A percentile compares a stretch with the other conserved stretches of the same genome.
Evolutionary conservation across 2,113 vertebrate genomes (phyloP).

Genomic region (Lampris incognitus): DNA sequence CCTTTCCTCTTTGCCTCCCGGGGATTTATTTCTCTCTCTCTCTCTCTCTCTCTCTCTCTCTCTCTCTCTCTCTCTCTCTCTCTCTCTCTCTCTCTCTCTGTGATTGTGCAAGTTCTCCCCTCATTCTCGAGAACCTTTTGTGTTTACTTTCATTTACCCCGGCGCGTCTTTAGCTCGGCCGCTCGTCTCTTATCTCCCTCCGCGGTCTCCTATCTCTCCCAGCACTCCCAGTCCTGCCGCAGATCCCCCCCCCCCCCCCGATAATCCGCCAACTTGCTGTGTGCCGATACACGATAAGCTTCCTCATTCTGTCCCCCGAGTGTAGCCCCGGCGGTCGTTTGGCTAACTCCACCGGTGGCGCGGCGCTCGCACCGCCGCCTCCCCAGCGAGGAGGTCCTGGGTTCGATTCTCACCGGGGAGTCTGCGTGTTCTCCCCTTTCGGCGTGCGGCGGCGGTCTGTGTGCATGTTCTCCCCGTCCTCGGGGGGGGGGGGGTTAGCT

Average conservation of each 20-base stretch:
- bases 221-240: constrained; percentile 60
- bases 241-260: constrained; percentile 59
- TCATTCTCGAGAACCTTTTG: constrained; percentile 15
- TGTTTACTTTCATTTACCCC: constrained; percentile 35
- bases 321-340: constrained; percentile 56
- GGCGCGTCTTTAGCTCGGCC: constrained; percentile 55
- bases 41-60: neutral
- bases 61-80: neutral
- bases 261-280: constrained; percentile 70
- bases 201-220: constrained; percentile 64
- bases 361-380: no score
- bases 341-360: constrained; percentile 34
- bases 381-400: neutral
- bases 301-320: constrained; percentile 56
- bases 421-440: no score
- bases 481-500: no score
- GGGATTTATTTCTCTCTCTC: constrained; percentile 17
- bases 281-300: constrained; percentile 68
- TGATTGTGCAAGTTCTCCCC: constrained; percentile 21
- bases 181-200: constrained; percentile 67
- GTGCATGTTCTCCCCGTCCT: no score
- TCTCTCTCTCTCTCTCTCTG: constrained; percentile 22
- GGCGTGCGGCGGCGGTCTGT: no score
- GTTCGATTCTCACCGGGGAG: no score
- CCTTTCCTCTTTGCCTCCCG: constrained; percentile 9